These are phyloP conservation scores for Myzus persicae DNA, from an alignment of 1,140 invertebrate genomes.

Conservation along the genomic window DNA sequence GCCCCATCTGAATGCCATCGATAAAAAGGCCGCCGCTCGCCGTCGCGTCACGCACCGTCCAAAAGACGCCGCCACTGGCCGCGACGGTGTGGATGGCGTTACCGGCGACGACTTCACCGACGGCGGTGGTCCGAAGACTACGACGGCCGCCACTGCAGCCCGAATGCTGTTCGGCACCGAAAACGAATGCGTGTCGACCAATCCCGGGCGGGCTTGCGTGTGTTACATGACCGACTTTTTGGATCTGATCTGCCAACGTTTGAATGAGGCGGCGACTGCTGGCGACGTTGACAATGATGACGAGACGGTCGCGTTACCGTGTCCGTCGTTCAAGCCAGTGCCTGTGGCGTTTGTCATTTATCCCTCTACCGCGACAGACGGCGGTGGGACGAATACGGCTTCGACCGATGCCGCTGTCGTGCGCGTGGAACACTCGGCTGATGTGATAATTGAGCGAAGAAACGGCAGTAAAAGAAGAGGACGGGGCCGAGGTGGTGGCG, in stretches of 20 bases:
- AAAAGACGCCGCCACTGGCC: not conserved
- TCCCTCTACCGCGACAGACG: not conserved
- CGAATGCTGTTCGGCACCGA: not conserved
- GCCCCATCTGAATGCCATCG: not conserved
- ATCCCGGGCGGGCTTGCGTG: not conserved
- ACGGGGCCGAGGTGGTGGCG: not conserved
- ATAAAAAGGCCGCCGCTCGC: not conserved
- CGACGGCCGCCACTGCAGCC: not conserved
- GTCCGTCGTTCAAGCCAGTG: not conserved
- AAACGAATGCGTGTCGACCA: not conserved
- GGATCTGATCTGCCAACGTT: not conserved
- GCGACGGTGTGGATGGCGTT: no score
- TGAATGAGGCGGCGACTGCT: not conserved
- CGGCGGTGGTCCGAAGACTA: not conserved
- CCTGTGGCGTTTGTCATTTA: not conserved
- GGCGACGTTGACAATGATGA: no score
- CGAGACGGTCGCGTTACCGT: not conserved
- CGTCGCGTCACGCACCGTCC: not conserved
- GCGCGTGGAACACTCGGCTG: no score
- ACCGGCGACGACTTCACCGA: no score
- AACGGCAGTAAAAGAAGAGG: not conserved
- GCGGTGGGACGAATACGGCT: not conserved
- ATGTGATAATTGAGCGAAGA: not conserved
- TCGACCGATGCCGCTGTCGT: not conserved
- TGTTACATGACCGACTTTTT: not conserved